These are phyloP conservation scores for Rhopalosiphum nymphaeae DNA, from an alignment of 2,888 invertebrate genomes.

Conservation along the genomic window DNA sequence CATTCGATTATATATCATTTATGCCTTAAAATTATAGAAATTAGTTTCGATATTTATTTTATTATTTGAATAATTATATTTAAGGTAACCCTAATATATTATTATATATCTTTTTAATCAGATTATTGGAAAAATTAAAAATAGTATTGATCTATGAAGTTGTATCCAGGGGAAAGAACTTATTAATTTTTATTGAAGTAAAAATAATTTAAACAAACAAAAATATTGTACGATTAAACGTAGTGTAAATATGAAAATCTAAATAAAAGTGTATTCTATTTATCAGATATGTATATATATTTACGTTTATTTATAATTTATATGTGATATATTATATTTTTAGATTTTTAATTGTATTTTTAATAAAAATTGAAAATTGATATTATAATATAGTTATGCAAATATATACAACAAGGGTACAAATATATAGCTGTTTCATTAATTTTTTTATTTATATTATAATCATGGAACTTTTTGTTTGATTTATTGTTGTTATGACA, in stretches of 20 bases:
- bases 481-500: slow-evolving; percentile 11
- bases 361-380: neutral
- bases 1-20: too few relatives aligned
- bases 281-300: neutral
- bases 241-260: neutral
- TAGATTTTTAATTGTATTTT: neutral
- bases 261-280: neutral
- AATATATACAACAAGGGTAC: neutral
- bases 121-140: neutral
- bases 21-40: neutral
- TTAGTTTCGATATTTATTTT: neutral
- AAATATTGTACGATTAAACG: neutral
- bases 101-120: neutral
- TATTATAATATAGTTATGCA: neutral
- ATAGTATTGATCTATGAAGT: neutral
- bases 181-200: neutral
- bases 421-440: neutral
- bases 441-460: neutral
- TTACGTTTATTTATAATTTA: too few relatives aligned
- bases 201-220: neutral
- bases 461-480: slow-evolving; percentile 11
- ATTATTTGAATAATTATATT: neutral
- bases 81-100: neutral
- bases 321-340: neutral
- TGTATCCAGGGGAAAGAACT: neutral